phyloP scores from a whole-genome alignment of 2,888 invertebrate species.

The Brassicogethes aeneus region DNA sequence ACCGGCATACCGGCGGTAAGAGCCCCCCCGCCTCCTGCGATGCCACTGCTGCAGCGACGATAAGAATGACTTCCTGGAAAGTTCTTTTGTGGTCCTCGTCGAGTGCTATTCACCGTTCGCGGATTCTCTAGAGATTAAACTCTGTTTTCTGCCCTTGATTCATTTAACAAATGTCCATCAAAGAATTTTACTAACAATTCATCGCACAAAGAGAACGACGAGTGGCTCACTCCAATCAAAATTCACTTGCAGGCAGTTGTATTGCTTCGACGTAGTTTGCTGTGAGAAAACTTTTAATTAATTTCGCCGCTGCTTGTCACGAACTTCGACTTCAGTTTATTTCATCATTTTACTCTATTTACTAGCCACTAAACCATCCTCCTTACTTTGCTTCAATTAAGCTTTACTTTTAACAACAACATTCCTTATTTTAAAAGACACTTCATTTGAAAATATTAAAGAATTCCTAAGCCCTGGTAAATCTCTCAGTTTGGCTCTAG shows the following conservation, averaged over 20 bases:
- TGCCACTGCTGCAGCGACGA: conserved; percentile 24
- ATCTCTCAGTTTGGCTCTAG: too few relatives aligned
- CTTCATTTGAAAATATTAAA: too few relatives aligned
- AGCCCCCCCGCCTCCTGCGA: too few relatives aligned
- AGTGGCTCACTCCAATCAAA: neutral
- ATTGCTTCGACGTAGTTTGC: too few relatives aligned
- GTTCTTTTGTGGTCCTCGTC: conserved; percentile 25
- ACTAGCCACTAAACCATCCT: too few relatives aligned
- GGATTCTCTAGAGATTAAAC: conserved; percentile 28
- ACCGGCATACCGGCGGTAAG: conserved; percentile 11
- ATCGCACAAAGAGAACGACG: conserved; percentile 5
- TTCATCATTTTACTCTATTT: too few relatives aligned
- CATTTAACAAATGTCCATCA: conserved; percentile 16
- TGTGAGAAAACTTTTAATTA: neutral
- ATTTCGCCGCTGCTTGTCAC: neutral
- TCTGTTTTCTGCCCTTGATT: conserved; percentile 16
- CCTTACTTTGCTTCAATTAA: too few relatives aligned
- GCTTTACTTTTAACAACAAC: too few relatives aligned
- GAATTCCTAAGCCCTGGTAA: too few relatives aligned
- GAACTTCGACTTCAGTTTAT: too few relatives aligned
- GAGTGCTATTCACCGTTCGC: conserved; percentile 28
- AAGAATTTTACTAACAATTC: conserved; percentile 14
- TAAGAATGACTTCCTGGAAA: conserved; percentile 31
- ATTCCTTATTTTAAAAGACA: too few relatives aligned
- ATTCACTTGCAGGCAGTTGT: too few relatives aligned